phyloP scores from a whole-genome alignment of 2,888 invertebrate genomes.

The Lithophane ornitopus region DNA sequence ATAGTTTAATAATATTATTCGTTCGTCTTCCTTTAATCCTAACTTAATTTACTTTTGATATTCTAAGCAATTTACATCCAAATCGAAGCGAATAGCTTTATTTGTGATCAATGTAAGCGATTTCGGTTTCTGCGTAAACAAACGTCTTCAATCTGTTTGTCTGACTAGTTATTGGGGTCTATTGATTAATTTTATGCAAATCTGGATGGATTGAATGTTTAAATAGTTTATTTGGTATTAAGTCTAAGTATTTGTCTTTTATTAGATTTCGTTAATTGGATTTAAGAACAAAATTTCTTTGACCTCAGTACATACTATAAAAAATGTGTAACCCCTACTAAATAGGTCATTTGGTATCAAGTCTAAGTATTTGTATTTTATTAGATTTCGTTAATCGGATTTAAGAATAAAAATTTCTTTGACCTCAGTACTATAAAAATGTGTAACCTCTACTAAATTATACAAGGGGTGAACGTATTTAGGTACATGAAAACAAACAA shows the following conservation, averaged over 20 bases:
- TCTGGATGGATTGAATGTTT: conserved; percentile 16
- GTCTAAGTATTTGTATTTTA: too few species aligned
- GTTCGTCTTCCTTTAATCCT: conserved; percentile 3
- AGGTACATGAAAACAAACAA: too few species aligned
- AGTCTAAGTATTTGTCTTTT: not conserved
- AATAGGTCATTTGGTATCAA: too few species aligned
- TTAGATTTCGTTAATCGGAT: too few species aligned
- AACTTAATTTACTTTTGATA: conserved; percentile 21
- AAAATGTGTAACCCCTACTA: not conserved
- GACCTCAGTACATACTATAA: not conserved
- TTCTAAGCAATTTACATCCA: conserved; percentile 35
- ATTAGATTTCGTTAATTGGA: not conserved
- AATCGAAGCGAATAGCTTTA: conserved; percentile 22
- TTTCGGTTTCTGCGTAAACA: conserved; percentile 45
- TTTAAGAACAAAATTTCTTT: not conserved
- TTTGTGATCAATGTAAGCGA: conserved; percentile 46
- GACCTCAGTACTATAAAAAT: too few species aligned
- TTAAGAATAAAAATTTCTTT: too few species aligned
- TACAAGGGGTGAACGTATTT: too few species aligned
- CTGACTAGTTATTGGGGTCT: conserved; percentile 17
- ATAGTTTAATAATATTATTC: not conserved
- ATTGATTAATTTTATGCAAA: conserved; percentile 53
- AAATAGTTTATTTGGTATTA: conserved; percentile 17
- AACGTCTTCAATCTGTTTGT: conserved; percentile 52
- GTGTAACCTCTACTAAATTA: too few species aligned